Evolutionary conservation across 1,140 invertebrate species (phyloP), one percentile per base, ranked within the genome.

Genomic region (Drosophila varians): DNA sequence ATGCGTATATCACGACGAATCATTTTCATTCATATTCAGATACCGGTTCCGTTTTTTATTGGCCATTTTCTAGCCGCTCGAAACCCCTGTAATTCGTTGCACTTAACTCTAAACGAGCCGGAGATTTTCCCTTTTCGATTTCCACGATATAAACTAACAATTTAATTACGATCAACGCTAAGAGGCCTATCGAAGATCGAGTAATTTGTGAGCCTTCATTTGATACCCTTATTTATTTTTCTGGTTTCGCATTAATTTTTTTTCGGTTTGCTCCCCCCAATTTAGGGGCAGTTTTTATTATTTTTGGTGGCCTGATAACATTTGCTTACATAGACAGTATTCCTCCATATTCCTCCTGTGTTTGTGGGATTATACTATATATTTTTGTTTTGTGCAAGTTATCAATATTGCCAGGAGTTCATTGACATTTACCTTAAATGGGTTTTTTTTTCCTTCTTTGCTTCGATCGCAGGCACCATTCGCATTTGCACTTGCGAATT

Each of bases 331-430:
- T 46, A 66, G 36, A 43, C 26, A 14, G 28, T 42, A 23, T 47
- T 14, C 16, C 38, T 42, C 21, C n/a, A n/a, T n/a, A n/a, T n/a
- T n/a, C n/a, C n/a, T n/a, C 31, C 21, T 45, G 8, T 46, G 16
- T 55, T 48, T 28, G 25, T 45, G 11, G 42, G 49, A 34, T 31
- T 57, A 34, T 64, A 38, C 14, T 51, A 28, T 60, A 61, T 16
- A 16, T 19, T 54, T 36, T 51, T 57, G 55, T 66, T 82, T 66
- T 46, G 45, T 46, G 47, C 40, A 68, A 77, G 73, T 46, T 80
- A 82, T 80, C 73, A 77, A 64, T 36, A 73, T 28, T 45, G 18
- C 18, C 21, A 1, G 3, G 31, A 69, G 77, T 72, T 80, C 77
- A 68, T 68, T 82, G 77, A 80, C 77, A 62, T 46, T 43, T 12